Conservation (phyloP, 2,113 vertebrate genomes). For the Catagonus wagneri region DNA sequence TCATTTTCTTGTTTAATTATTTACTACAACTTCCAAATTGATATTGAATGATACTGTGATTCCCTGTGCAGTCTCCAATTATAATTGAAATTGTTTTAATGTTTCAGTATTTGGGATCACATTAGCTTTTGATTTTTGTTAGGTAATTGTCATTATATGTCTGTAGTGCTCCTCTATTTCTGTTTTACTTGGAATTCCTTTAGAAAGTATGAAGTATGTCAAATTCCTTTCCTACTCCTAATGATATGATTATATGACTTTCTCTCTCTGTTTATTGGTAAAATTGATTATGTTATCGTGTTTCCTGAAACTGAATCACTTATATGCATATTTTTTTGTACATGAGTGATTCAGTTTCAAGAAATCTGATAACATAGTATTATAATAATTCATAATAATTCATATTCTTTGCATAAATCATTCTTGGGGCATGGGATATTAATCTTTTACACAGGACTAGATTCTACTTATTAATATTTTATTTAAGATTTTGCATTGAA, state of each 20-base stretch:
- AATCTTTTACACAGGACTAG: background rate
- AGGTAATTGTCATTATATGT: background rate
- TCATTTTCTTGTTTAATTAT: conserved; percentile 51
- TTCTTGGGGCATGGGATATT: background rate
- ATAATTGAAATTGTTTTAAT: background rate
- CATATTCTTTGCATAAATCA: background rate
- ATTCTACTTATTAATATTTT: background rate
- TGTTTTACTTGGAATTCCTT: background rate
- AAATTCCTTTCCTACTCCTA: background rate
- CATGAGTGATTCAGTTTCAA: background rate
- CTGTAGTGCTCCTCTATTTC: background rate
- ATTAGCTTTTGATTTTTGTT: background rate
- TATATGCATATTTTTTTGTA: background rate
- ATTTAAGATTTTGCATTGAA: conserved; percentile 11
- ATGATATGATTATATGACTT: conserved; percentile 17
- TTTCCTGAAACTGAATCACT: background rate
- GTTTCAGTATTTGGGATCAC: background rate
- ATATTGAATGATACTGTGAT: background rate
- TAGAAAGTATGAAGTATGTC: background rate
- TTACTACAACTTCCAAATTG: background rate
- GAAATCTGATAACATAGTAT: background rate
- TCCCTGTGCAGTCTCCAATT: background rate
- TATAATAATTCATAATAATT: too few relatives aligned
- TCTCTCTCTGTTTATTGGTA: background rate
- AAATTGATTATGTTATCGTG: background rate